Evolutionary conservation across 2,888 invertebrate species (phyloP), one percentile per base, ranked within the genome.

Genomic region (Hesperia comma): DNA sequence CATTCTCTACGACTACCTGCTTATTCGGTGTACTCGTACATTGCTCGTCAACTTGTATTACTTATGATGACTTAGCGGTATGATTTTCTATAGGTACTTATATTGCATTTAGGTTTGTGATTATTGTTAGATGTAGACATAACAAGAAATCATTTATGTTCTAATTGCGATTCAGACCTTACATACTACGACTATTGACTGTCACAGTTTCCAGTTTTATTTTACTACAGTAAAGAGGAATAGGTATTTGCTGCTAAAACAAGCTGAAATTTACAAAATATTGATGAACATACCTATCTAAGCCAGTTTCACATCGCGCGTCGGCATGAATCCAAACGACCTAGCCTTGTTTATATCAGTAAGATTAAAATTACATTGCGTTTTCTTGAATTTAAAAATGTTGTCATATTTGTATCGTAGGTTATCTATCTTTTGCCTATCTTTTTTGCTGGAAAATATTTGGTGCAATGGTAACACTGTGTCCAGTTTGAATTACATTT

Each of bases 251-350:
- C 10, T 49, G 49, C 10, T 37, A 17, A 49, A 1, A 19, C 49
- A 49, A 49, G 49, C 19, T 19, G 49, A 49, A 12, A 8, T 15
- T 49, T 10, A 49, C 12, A 19, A 49, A 10, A 19, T 49, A 4
- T 49, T 19, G 53, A n/a, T 51, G 7, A 21, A 5, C 21, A 21
- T 53, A 21, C 15, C n/a, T n/a, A 53, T 53, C 32, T n/a, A 49
- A 15, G 19, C 12, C 10, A 49, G 1, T 19, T 12, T 21, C 32
- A 53, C 2, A 2, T 32, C n/a, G 26, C 32, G 32, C 53, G 54
- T 62, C 62, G 54, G 12, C 62, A 62, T 43, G 55, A 32, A 62
- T 62, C 54, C 62, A 62, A 62, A 62, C 62, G 55, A 21, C 17
- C 43, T 43, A 62, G 62, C 43, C 14, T 43, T 19, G 49, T 49